Base-by-base conservation (phyloP, 2,113 vertebrate genomes). In the Phylloscopus trochiloides region DNA sequence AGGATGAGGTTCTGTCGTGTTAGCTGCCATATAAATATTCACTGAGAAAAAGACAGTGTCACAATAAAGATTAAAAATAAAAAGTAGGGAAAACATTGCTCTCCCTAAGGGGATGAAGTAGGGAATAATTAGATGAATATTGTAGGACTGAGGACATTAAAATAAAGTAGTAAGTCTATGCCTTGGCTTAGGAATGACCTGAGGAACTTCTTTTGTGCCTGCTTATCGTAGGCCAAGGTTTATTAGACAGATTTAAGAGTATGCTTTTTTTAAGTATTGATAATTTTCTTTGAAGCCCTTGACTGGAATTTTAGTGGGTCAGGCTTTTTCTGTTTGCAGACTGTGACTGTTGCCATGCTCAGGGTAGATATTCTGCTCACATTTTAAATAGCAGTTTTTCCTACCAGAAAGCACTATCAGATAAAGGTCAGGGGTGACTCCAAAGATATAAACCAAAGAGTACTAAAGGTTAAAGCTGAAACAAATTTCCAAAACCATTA, bases 1-100 rank as follows among this genome's bases (percentile, higher is more conserved):
- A 61, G 31, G 9, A 68, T 70, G 21, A 61, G 10, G 13, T 32
- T 42, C 20, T 0, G 0, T 29, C 78, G 40, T 61, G 16, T 12
- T 85, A 68, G 24, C 31, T 55, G 28, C 31, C 61, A n/a, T 21
- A 9, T 24, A 78, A 67, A 82, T 77, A 87, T 45, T 66, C 52
- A 55, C 29, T 20, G 40, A 62, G 31, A 77, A 38, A 6, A 63
- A 28, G 22, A 45, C 7, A 79, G 13, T 40, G 14, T 66, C 38
- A 70, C 10, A 18, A 22, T 61, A 67, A 70, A 26, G 24, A 91
- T 36, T 71, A 43, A 78, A 78, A 87, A 75, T 36, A 87, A 82
- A 82, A 71, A 22, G 17, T 45, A 65, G 24, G 17, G 29, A 43
- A 91, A 93, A 45, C 0, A 4, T 45, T 81, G 21, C 42, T 77